phyloP scores from a whole-genome alignment of 1,140 invertebrate genomes.

The Sycobia sp. region DNA sequence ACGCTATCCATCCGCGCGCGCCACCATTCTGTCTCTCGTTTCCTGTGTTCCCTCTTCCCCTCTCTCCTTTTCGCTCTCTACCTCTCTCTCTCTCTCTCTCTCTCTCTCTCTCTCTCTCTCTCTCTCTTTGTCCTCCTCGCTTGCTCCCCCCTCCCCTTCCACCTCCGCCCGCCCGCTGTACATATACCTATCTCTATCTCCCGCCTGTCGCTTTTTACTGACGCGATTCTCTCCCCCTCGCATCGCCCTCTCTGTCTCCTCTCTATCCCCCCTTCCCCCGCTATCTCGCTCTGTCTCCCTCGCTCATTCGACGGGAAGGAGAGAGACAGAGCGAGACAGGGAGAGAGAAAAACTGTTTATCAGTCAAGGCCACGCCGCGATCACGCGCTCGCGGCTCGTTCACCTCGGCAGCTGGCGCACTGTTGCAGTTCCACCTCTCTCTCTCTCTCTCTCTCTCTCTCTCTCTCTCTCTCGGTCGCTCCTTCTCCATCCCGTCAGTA shows the following conservation, averaged over 20 bases:
- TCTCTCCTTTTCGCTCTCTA: slow-evolving; percentile 7
- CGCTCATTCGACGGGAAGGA: neutral
- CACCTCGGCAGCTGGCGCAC: slow-evolving; percentile 9
- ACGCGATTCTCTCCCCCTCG: neutral
- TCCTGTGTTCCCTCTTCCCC: neutral
- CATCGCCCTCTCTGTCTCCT: neutral
- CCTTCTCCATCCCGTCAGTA: neutral
- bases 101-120: neutral
- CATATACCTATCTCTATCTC: neutral
- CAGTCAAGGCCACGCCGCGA: slow-evolving; percentile 34
- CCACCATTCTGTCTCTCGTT: too few relatives aligned
- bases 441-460: too few relatives aligned
- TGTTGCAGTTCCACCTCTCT: neutral
- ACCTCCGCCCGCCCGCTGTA: too few relatives aligned
- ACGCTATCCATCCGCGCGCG: slow-evolving; percentile 10
- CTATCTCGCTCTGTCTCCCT: neutral
- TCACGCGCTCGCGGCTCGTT: slow-evolving; percentile 27
- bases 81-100: slow-evolving; percentile 11
- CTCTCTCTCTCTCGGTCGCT: neutral
- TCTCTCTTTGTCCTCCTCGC: neutral
- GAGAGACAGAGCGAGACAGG: neutral
- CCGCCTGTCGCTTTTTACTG: neutral
- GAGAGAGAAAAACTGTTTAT: slow-evolving; percentile 19
- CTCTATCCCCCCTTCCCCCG: neutral
- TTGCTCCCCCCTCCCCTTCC: neutral